Conservation (phyloP, 2,113 vertebrate genomes). For the Poecile atricapillus region DNA sequence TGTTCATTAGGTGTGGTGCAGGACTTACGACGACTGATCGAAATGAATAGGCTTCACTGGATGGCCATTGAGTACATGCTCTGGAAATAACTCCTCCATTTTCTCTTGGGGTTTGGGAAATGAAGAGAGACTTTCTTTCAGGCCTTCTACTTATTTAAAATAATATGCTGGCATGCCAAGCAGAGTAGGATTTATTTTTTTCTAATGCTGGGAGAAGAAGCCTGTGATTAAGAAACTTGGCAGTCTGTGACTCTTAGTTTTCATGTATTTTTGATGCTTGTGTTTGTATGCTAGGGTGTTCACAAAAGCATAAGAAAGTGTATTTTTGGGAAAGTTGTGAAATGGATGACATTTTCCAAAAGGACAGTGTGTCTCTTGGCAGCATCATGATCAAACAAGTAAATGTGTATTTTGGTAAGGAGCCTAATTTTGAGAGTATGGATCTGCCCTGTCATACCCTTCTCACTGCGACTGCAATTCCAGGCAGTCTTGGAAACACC, state of each 20-base stretch:
- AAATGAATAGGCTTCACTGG: conserved; percentile 3
- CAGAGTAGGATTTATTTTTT: neutral
- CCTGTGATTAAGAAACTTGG: neutral
- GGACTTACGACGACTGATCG: neutral
- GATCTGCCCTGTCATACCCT: neutral
- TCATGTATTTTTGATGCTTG: neutral
- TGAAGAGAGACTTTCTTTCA: conserved; percentile 30
- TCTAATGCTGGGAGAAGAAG: neutral
- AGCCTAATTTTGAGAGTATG: neutral
- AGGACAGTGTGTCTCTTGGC: conserved; percentile 32
- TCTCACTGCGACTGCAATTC: neutral
- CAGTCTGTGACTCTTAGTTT: neutral
- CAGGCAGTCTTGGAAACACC: neutral
- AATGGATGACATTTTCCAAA: conserved; percentile 9
- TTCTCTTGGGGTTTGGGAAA: neutral
- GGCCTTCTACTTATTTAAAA: neutral
- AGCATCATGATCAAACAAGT: neutral
- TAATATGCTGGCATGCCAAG: neutral
- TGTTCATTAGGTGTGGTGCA: conserved; percentile 9
- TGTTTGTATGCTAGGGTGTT: neutral
- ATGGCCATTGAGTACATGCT: neutral
- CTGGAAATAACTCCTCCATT: conserved; percentile 26
- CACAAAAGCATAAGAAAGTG: neutral
- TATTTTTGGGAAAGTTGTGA: neutral
- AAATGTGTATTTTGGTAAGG: conserved; percentile 41